Conservation (phyloP, 92 coral and sea anemone genomes). For the Epizoanthus scotinus region DNA sequence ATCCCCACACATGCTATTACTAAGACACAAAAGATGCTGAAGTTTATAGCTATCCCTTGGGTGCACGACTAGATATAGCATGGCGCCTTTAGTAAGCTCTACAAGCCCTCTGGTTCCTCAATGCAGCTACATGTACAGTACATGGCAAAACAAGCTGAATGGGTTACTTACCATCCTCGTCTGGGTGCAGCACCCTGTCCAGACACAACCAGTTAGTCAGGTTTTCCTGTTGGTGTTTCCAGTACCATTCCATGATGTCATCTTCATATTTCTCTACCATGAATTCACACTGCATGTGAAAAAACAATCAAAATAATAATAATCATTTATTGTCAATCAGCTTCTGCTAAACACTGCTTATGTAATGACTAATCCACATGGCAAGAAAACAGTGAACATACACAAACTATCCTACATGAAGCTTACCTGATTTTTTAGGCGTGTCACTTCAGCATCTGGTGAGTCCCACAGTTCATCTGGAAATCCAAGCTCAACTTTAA, state of each 20-base stretch:
- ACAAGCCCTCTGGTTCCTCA: too few species aligned
- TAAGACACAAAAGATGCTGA: too few species aligned
- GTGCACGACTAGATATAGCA: too few species aligned
- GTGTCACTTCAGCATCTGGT: conserved; percentile 93
- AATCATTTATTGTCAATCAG: too few species aligned
- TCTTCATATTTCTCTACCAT: conserved; percentile 95
- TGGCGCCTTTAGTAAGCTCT: too few species aligned
- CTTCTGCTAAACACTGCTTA: not conserved
- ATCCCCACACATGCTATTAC: too few species aligned
- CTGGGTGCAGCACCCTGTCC: conserved; percentile 70
- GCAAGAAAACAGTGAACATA: too few species aligned
- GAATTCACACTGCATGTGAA: conserved; percentile 72
- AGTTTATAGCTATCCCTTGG: too few species aligned
- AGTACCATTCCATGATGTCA: conserved; percentile 88
- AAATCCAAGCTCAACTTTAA: conserved; percentile 94
- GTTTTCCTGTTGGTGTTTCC: conserved; percentile 73
- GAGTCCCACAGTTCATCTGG: conserved; percentile 99
- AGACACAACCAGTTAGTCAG: conserved; percentile 89
- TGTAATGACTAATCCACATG: too few species aligned
- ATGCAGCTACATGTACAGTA: too few species aligned
- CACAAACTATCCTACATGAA: not conserved
- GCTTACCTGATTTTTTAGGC: conserved; percentile 79
- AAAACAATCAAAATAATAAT: too few species aligned
- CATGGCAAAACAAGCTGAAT: too few species aligned
- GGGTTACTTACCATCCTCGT: conserved; percentile 64